Evolutionary conservation across 2,797 vertebrate genomes (phyloP), one percentile per base, ranked within the genome.

Genomic region (Leptatherina wallacei): DNA sequence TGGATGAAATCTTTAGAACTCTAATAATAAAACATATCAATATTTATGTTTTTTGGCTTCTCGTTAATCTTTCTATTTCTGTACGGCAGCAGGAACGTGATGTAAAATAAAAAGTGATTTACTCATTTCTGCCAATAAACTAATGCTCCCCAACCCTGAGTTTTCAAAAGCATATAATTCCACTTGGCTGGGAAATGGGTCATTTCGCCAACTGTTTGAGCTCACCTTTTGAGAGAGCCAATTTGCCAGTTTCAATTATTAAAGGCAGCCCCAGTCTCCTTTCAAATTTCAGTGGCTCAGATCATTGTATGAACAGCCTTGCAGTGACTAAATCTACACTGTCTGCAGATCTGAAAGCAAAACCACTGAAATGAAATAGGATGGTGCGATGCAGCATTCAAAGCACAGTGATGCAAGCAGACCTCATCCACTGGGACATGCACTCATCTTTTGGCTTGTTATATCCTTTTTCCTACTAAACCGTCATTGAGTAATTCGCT

Each of bases 191-290:
- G 51, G 80, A 89, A 91, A 78, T 88, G 80, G 80, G 82, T 84
- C 69, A 85, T 85, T 85, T 88, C 81, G 73, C 69, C 75, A 64
- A 77, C 68, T 29, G 70, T 77, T 76, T 24, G 16, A 54, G 61
- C 76, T 83, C 80, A 83, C 65, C 81, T n/a, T 87, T 73, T 80
- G 84, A 89, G 59, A 75, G 71, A 83, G 90, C 82, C 83, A 90
- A 91, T 90, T 92, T 89, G 77, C 72, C 84, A 36, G 40, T 78
- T 88, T 91, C 75, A 93, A 92, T 92, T 89, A 91, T 89, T 87
- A 80, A 91, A 83, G 73, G 71, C 72, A 77, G 77, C 82, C 90
- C 84, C 89, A 90, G 88, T 83, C 85, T 86, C 77, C 69, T 82
- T 89, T 91, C 64, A 87, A 74, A 84, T 80, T 72, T 64, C 61